Percentiles rank a stretch among this genome's conserved stretches.
Conservation (phyloP, 2,113 vertebrate genomes). For the Macheiramphus alcinus region DNA sequence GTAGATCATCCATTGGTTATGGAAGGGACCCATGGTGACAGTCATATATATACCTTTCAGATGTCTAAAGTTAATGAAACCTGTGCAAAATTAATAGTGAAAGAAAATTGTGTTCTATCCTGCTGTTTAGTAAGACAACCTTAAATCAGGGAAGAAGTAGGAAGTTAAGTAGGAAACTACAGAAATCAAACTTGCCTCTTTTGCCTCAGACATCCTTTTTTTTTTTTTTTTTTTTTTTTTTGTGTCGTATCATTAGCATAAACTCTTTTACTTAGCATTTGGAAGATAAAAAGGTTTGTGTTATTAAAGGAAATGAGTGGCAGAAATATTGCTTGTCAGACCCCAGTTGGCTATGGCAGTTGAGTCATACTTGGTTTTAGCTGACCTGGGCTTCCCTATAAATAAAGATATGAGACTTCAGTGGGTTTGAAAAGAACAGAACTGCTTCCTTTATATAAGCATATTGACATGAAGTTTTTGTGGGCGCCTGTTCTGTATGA, state of each 20-base stretch:
- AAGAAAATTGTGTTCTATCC: not conserved
- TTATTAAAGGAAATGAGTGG: not conserved
- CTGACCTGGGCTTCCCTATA: not conserved
- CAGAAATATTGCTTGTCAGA: not conserved
- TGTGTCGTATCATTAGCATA: not conserved
- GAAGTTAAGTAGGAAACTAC: not conserved
- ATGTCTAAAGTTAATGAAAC: not conserved
- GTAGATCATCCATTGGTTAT: not conserved
- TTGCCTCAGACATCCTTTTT: not conserved
- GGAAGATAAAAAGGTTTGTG: not conserved
- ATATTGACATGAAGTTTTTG: not conserved
- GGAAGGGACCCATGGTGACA: not conserved
- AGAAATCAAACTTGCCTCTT: not conserved
- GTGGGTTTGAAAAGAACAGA: not conserved
- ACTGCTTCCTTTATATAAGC: not conserved
- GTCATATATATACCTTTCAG: not conserved
- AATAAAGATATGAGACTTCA: not conserved
- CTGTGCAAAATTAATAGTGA: not conserved
- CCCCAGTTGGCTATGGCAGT: not conserved
- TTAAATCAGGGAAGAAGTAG: not conserved
- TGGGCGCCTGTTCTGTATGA: not conserved
- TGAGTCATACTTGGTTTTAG: not conserved
- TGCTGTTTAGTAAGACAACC: not conserved
- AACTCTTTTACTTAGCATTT: not conserved
- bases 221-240: too few species aligned